Base-by-base conservation (phyloP, 2,797 vertebrate species). In the Sorex maritimensis region DNA sequence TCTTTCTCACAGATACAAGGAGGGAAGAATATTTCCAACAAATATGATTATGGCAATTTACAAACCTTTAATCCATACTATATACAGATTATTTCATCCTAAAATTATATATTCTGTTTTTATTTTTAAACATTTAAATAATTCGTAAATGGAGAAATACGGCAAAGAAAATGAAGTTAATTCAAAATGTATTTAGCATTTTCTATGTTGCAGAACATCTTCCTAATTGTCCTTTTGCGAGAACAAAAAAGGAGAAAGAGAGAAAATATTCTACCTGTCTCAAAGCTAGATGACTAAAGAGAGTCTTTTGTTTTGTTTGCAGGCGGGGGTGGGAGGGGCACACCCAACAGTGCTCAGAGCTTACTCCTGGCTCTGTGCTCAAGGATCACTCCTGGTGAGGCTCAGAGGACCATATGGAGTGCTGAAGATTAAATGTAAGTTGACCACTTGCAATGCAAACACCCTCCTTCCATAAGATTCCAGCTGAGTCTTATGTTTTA, bases 151-250 rank as follows among this genome's bases (percentile, higher is more conserved):
- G 26, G 10, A 81, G 17, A 58, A 34, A 67, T 14, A 58, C 58
- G 11, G 2, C 34, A 61, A 80, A 38, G n/a, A 86, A 88, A 88
- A 63, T 38, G 65, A 65, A 89, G 80, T 75, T 1, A 49, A 65
- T 93, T 89, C 24, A 52, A 88, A 89, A 83, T 75, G 38, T n/a
- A 52, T 88, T 61, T 24, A 82, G 15, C 24, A 61, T 65, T 86
- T 84, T 7, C 15, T 92, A 23, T 15, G 44, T 44, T 75, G 28
- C n/a, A 94, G 74, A 68, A 7, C 49, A 65, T 65, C 41, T 67
- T 81, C 41, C 87, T 92, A 52, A 71, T 65, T 28, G 81, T 86
- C 49, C 49, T 74, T 9, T 65, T 14, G 17, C 2, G 41, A n/a
- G 6, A 61, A 81, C 1, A 28, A 13, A 81, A n/a, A 67, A 80